Base-by-base conservation (phyloP, 1,140 invertebrate genomes). In the Campoletis sonorensis region DNA sequence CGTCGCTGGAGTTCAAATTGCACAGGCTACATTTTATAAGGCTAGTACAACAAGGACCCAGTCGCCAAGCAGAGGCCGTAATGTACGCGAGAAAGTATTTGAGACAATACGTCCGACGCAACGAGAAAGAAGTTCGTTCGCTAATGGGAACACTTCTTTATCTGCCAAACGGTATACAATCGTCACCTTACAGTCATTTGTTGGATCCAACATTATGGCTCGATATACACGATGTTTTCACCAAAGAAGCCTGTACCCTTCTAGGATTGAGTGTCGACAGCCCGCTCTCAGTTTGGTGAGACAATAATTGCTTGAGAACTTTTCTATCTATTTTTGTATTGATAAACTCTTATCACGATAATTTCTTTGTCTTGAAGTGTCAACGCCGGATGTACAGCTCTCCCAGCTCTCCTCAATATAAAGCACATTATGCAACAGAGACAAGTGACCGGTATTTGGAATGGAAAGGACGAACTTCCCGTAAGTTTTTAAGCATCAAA, bases 351-450 rank as follows among this genome's bases (percentile, higher is more conserved):
- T 76, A 68, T 68, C 68, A 45, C 37, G 33, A 51, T 23, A 61
- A 61, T 64, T 64, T 26, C 13, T 27, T 21, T 61, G 16, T 4
- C 51, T 73, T 51, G n/a, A 84, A 96, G 95, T 84, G 96, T 99
- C 81, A 97, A 97, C 89, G 98, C 98, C 73, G 98, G 98, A 77
- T 98, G 97, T 87, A 96, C 95, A 67, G 98, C 98, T 37, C 92
- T 99, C 82, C 98, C 98, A 40, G 97, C 98, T 72, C 93, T 99
- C 80, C 93, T 99, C 45, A 99, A 98, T 91, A 97, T 98, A 86
- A 96, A 97, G 92, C 97, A 99, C 94, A 97, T 98, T 0, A 99
- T 99, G 98, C 95, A 97, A 90, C 97, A 99, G 81, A 94, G 98
- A 88, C 97, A 99, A 93, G 98, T 99, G 26, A 95, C 96, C 23